Conservation (phyloP, 1,140 invertebrate species). For the Drosophila mojavensis region DNA sequence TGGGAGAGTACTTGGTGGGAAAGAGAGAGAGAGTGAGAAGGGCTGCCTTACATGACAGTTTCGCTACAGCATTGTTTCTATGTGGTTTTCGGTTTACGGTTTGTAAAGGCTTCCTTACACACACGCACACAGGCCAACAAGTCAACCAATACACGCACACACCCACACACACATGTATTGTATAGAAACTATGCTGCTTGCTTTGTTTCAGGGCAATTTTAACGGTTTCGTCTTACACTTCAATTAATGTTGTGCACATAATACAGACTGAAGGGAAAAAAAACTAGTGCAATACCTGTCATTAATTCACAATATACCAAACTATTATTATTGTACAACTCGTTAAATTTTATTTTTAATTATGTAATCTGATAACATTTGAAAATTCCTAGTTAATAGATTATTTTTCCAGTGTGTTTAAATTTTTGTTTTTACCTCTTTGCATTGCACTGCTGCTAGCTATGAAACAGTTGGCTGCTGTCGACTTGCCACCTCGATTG, state of each 20-base stretch:
- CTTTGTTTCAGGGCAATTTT: constrained; percentile 70
- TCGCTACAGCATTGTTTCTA: constrained; percentile 53
- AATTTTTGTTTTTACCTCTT: constrained; percentile 1
- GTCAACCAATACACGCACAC: constrained; percentile 22
- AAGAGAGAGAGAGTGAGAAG: not conserved
- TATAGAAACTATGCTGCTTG: constrained; percentile 17
- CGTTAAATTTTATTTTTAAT: too few species aligned
- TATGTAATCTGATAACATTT: not conserved
- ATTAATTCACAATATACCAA: too few species aligned
- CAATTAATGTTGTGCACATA: not conserved
- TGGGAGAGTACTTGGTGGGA: not conserved
- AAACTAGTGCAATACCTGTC: too few species aligned
- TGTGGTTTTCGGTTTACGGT: constrained; percentile 41
- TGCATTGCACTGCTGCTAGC: constrained; percentile 57
- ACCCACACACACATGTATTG: constrained; percentile 25
- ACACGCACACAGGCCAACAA: not conserved
- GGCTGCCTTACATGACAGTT: constrained; percentile 15
- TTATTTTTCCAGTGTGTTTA: constrained; percentile 34
- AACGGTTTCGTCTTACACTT: constrained; percentile 55
- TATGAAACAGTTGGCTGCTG: constrained; percentile 66
- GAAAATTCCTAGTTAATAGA: not conserved
- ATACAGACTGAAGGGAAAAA: too few species aligned
- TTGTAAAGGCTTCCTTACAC: constrained; percentile 6
- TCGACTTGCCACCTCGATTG: constrained; percentile 34
- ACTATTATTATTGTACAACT: too few species aligned